phyloP scores from a whole-genome alignment of 1,140 invertebrate genomes.

The Trachelipus rathkii region DNA sequence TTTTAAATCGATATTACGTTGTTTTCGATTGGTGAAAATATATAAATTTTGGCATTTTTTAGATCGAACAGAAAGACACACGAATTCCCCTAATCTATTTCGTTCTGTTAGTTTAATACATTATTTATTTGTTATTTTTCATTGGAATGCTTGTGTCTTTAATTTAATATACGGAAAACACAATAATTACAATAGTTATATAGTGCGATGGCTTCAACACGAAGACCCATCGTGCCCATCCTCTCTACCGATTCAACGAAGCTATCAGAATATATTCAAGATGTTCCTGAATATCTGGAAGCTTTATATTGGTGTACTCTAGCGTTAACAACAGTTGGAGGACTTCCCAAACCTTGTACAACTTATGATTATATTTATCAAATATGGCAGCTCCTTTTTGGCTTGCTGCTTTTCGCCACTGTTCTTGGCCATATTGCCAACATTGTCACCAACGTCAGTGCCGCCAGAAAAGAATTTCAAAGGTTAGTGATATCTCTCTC shows the following conservation, averaged over 20 bases:
- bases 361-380: constrained; percentile 88
- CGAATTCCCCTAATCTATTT: constrained; percentile 97
- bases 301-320: constrained; percentile 98
- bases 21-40: constrained; percentile 95
- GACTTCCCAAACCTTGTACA: constrained; percentile 61
- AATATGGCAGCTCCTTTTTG: constrained; percentile 82
- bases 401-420: constrained; percentile 83
- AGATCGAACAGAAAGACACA: constrained; percentile 95
- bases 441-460: constrained; percentile 90
- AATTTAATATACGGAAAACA: constrained; percentile 73
- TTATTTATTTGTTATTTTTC: constrained; percentile 86
- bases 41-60: constrained; percentile 98
- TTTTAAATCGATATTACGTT: constrained; percentile 93
- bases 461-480: constrained; percentile 91
- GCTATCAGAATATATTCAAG: constrained; percentile 56
- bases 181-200: constrained; percentile 1
- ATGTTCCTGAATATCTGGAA: constrained; percentile 90
- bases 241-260: constrained; percentile 49
- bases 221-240: constrained; percentile 53
- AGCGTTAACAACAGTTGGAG: constrained; percentile 82
- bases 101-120: constrained; percentile 66
- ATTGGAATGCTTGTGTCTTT: constrained; percentile 98
- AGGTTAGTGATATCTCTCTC: too few species aligned
- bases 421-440: constrained; percentile 91
- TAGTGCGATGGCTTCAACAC: constrained; percentile 75